phyloP scores from a whole-genome alignment of 2,113 vertebrate species.

The Cromileptes altivelis region DNA sequence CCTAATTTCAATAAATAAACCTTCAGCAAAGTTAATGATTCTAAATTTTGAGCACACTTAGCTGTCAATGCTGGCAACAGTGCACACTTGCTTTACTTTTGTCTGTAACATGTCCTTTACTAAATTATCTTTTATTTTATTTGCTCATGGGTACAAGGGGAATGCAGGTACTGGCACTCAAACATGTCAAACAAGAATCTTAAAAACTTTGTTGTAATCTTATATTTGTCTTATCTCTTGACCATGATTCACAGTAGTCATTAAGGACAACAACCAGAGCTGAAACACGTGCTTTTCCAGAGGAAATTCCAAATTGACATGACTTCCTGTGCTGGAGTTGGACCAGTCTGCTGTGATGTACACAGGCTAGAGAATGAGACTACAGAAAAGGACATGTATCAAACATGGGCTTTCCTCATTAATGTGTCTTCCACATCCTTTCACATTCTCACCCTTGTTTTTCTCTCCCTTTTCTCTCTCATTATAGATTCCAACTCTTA shows the following conservation, averaged over 20 bases:
- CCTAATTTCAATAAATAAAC: slow-evolving; percentile 11
- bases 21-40: not conserved
- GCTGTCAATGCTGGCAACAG: not conserved
- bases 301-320: slow-evolving; percentile 72
- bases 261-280: slow-evolving; percentile 33
- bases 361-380: not conserved
- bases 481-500: not conserved
- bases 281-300: slow-evolving; percentile 41
- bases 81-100: not conserved
- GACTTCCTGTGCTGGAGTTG: slow-evolving; percentile 62
- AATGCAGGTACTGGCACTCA: not conserved
- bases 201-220: not conserved
- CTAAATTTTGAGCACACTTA: not conserved
- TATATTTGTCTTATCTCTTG: not conserved
- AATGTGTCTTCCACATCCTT: slow-evolving; percentile 4
- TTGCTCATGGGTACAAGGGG: no score
- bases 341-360: not conserved
- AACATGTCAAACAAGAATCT: not conserved
- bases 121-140: not conserved
- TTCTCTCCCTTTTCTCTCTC: not conserved
- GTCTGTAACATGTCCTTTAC: no score
- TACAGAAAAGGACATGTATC: not conserved
- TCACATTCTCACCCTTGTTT: slow-evolving; percentile 1
- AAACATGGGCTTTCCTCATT: slow-evolving; percentile 31
- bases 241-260: not conserved